These are phyloP conservation scores for Vanessa atalanta DNA, from an alignment of 1,140 invertebrate species.

Conservation along the genomic window DNA sequence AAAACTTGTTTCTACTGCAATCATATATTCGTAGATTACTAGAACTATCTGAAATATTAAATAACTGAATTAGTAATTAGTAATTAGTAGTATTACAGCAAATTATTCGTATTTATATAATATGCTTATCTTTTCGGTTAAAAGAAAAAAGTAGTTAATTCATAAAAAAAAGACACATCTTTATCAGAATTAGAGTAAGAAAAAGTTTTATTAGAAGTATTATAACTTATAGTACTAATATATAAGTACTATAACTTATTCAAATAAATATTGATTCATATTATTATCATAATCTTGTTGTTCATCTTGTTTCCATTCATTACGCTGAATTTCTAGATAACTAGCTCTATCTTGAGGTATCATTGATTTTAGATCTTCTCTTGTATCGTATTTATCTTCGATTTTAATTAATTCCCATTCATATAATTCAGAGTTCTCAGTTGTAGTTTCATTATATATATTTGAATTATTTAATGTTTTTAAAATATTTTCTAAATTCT, in stretches of 20 bases:
- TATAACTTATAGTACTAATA: too few species aligned
- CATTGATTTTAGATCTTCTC: conserved; percentile 47
- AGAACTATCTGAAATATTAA: conserved; percentile 70
- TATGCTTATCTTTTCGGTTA: too few species aligned
- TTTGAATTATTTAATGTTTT: conserved; percentile 33
- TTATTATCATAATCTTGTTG: conserved; percentile 52
- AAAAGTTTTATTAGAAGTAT: background rate
- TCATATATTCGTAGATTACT: conserved; percentile 76
- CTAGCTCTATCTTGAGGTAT: conserved; percentile 48
- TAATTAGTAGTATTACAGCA: too few species aligned
- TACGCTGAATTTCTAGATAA: conserved; percentile 64
- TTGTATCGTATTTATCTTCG: conserved; percentile 28
- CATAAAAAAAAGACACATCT: background rate
- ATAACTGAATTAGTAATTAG: background rate
- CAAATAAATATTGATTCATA: conserved; percentile 48
- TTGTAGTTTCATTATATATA: conserved; percentile 9
- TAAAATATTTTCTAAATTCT: conserved; percentile 35
- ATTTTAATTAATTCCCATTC: conserved; percentile 39
- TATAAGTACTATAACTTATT: too few species aligned
- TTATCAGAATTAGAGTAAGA: background rate
- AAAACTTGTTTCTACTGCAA: conserved; percentile 71
- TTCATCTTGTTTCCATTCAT: conserved; percentile 54
- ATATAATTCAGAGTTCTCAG: conserved; percentile 29
- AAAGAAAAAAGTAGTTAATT: too few species aligned
- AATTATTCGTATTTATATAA: too few species aligned